A percentile compares a stretch with the other conserved stretches of the same genome.
These are phyloP conservation scores for Conistra vaccinii DNA, from an alignment of 2,888 invertebrate species.

Conservation along the genomic window DNA sequence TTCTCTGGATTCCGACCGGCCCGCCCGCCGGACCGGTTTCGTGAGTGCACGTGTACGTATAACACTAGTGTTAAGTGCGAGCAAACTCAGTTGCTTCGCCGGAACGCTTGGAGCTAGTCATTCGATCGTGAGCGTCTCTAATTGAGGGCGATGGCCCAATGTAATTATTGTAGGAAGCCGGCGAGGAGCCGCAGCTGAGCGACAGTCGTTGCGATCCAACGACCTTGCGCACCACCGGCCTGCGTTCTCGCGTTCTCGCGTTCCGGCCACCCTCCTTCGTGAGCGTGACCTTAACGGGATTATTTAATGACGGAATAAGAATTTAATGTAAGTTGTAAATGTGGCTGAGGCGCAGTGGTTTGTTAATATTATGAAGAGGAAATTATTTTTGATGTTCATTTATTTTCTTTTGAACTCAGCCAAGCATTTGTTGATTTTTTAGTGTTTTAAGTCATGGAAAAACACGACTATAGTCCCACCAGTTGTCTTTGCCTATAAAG, in stretches of 20 bases:
- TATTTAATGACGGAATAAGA: conserved; percentile 68
- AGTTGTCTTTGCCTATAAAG: background rate
- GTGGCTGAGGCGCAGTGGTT: conserved; percentile 39
- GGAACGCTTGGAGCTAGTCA: conserved; percentile 60
- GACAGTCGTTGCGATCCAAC: too few relatives aligned
- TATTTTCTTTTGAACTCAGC: background rate
- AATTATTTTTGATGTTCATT: conserved; percentile 20
- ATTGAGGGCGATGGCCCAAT: conserved; percentile 74
- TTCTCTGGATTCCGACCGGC: conserved; percentile 68
- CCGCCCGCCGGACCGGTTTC: conserved; percentile 72
- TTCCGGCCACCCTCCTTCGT: conserved; percentile 61
- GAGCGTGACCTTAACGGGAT: conserved; percentile 67
- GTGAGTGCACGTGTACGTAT: conserved; percentile 70
- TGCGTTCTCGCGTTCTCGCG: conserved; percentile 6
- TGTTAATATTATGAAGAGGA: conserved; percentile 30
- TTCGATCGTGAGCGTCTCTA: conserved; percentile 71
- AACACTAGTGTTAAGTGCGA: conserved; percentile 59
- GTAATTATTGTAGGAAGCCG: conserved; percentile 64
- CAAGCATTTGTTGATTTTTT: background rate
- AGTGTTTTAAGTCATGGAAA: conserved; percentile 1
- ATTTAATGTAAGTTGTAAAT: conserved; percentile 61
- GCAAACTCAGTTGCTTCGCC: conserved; percentile 47
- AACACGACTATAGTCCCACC: background rate
- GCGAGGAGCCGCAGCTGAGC: conserved; percentile 47
- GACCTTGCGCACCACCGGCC: too few relatives aligned